Percentiles rank a stretch among this genome's conserved stretches.
Conservation (phyloP, 2,113 vertebrate species). For the Myiozetetes cayanensis region DNA sequence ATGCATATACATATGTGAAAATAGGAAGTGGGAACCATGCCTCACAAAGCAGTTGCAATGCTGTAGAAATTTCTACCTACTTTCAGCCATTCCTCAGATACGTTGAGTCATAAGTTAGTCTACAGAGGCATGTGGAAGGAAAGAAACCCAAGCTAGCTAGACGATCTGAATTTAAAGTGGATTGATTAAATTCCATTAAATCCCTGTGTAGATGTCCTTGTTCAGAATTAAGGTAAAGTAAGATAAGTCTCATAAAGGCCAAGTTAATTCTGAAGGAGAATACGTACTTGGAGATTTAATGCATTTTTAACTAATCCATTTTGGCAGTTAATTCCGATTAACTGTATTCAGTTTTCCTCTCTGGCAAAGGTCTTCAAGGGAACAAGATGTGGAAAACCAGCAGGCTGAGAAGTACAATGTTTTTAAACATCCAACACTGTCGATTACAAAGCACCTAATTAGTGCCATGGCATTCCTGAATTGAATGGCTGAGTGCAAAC, state of each 20-base stretch:
- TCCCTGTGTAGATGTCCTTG: not conserved
- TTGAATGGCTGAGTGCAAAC: not conserved
- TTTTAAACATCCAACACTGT: not conserved
- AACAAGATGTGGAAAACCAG: not conserved
- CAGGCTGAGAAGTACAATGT: not conserved
- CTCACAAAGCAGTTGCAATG: not conserved
- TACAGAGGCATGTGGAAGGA: not conserved
- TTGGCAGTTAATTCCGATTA: conserved; percentile 52
- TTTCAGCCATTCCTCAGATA: not conserved
- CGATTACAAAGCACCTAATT: not conserved
- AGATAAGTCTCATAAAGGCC: conserved; percentile 17
- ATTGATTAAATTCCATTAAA: conserved; percentile 31
- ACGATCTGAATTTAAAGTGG: not conserved
- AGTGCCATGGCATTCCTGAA: not conserved
- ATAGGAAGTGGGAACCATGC: not conserved
- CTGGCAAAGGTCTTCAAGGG: not conserved
- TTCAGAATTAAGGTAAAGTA: conserved; percentile 37
- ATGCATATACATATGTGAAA: accelerated
- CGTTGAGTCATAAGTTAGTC: not conserved
- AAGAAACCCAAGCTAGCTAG: not conserved
- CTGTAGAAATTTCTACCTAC: not conserved
- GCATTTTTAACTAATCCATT: conserved; percentile 45
- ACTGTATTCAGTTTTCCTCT: not conserved
- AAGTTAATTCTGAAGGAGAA: conserved; percentile 27
- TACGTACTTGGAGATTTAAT: not conserved